Evolutionary conservation across 2,113 vertebrate genomes (phyloP), one percentile per base, ranked within the genome.

Genomic region (Burhinus oedicnemus): DNA sequence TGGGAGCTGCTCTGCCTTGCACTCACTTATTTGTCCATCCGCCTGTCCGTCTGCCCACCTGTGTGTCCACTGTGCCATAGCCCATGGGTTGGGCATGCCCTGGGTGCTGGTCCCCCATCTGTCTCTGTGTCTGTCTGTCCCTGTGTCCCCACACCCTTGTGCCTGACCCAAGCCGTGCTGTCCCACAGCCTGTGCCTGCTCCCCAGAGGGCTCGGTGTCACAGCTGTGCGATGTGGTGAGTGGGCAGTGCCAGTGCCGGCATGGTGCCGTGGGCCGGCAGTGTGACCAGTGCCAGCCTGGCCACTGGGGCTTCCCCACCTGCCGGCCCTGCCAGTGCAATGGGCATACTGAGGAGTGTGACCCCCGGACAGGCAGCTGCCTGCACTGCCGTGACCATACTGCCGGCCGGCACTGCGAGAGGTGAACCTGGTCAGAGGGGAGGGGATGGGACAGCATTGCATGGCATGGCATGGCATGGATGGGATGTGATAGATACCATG

Each of bases 221-320:
- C 96, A 96, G 78, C 97, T 98, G 90, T 99, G 99, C 7, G 97
- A 99, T 47, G 91, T 91, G 1, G 89, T 91, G 34, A 98, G 97
- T 0, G 99, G 99, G 17, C 98, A 99, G 96, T 99, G 99, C 81
- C 97, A 21, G 18, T 99, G 98, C 95, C 92, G 81, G 38, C 91
- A 82, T 0, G 98, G 98, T 2, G 80, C 98, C 0, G 80, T 94
- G 1, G 98, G 99, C 21, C 97, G 98, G 15, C 98, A 91, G 90
- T 99, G 99, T 88, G 98, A 99, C 9, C 98, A 95, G 74, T 99
- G 99, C 94, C 99, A 99, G 95, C 93, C 95, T 0, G 98, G 99
- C 34, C 98, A 99, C 98, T 99, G 99, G 99, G 99, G 99, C 79
- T 99, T 99, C 97, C 99, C 99, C 8, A 97, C 87, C 96, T 99